Conservation (phyloP, 1,140 invertebrate genomes). For the Drosophila nasuta region DNA sequence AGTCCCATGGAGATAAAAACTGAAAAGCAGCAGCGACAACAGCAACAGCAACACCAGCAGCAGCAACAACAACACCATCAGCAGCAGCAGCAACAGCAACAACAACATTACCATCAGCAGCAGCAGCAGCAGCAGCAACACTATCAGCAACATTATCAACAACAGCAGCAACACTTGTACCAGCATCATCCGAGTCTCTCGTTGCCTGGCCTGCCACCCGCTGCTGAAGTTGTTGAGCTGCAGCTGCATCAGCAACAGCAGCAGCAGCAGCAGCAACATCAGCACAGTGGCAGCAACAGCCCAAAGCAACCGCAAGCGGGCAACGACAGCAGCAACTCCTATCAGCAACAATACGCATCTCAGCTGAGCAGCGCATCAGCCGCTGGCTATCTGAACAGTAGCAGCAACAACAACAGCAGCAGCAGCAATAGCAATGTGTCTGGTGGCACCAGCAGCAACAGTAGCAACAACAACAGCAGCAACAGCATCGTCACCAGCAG, state of each 20-base stretch:
- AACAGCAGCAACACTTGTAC: conserved; percentile 77
- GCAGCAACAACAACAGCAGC: conserved; percentile 65
- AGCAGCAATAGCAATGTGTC: conserved; percentile 57
- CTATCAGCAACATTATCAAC: conserved; percentile 61
- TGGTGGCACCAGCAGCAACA: conserved; percentile 57
- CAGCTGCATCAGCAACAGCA: conserved; percentile 63
- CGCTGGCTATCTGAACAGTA: conserved; percentile 72
- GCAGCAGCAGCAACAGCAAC: conserved; percentile 57
- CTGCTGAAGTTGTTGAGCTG: conserved; percentile 70
- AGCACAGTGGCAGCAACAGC: conserved; percentile 45
- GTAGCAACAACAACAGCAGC: conserved; percentile 58
- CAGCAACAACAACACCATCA: conserved; percentile 65
- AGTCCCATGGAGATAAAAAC: conserved; percentile 91
- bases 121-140: conserved; percentile 68
- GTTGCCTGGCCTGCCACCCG: conserved; percentile 69
- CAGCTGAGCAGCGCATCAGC: conserved; percentile 66
- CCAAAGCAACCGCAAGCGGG: conserved; percentile 66
- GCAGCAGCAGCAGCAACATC: conserved; percentile 58
- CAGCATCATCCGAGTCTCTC: conserved; percentile 81
- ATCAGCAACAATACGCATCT: conserved; percentile 84
- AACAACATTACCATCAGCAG: conserved; percentile 64
- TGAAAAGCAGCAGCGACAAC: conserved; percentile 84
- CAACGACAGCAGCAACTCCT: conserved; percentile 81
- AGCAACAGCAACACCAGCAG: conserved; percentile 77
- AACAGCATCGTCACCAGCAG: conserved; percentile 63